Base-by-base conservation (phyloP, 2,797 vertebrate species). In the Micrastur ruficollis region DNA sequence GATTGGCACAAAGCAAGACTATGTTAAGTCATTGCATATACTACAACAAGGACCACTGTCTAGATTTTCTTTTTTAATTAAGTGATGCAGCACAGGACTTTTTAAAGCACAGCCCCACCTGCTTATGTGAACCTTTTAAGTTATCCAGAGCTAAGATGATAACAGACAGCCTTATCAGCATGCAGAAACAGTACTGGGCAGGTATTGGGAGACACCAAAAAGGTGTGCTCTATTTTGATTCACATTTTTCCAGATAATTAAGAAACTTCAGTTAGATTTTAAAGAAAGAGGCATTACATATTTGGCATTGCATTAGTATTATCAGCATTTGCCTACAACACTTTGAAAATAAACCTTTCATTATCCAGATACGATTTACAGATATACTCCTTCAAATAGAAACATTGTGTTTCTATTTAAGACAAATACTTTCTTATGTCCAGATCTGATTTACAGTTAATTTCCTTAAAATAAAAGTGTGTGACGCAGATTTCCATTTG, bases 401-500 rank as follows among this genome's bases (percentile, higher is more conserved):
- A 94, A 73, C 55, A 26, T 31, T 13, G 38, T 72, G 22, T 70
- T 84, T 65, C 56, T 91, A 44, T 95, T 92, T 63, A 91, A 88
- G 80, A 91, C 72, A 95, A 95, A 93, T 29, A 6, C 32, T 53
- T 92, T 91, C 63, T 80, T 74, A 65, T 32, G 61, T 58, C 50
- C 83, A 76, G 74, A 90, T 92, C 86, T 90, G 92, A 96, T 95
- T 89, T 94, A 84, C 70, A 73, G 58, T 84, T 61, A 38, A 66
- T 90, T 90, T 92, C 80, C 74, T 82, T 91, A 73, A 95, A 95
- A 90, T 91, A 88, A 90, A 96, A 92, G 86, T 5, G 49, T 34
- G 12, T 95, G 90, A 96, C 50, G 38, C 50, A 93, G 50, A 73
- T 94, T 96, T 71, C 83, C 67, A 92, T 65, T 86, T 80, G 56